These are phyloP conservation scores for Dysmachus trigonus DNA, from an alignment of 2,888 invertebrate species.

Conservation along the genomic window DNA sequence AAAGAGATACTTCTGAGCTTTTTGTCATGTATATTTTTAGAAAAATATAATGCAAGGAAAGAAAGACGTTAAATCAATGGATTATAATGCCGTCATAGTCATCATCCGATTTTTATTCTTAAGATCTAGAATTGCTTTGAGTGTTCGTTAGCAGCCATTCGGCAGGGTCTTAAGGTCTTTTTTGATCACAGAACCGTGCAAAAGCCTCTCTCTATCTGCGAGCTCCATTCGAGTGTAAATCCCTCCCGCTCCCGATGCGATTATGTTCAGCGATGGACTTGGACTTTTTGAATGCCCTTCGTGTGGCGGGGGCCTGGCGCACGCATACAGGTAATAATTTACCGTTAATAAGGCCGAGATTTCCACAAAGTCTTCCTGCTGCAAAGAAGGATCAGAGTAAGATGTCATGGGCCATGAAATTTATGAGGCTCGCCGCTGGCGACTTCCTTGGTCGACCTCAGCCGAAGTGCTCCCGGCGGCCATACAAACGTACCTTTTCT, in stretches of 20 bases:
- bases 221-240: background rate
- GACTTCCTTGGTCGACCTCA: background rate
- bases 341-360: conserved; percentile 25
- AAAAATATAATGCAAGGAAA: background rate
- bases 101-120: background rate
- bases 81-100: background rate
- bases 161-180: background rate
- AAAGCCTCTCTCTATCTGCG: conserved; percentile 1
- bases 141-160: background rate
- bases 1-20: no score
- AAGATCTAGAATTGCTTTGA: background rate
- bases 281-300: background rate
- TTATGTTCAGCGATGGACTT: background rate
- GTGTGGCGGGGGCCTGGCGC: background rate
- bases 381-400: conserved; percentile 3
- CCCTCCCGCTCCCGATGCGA: conserved; percentile 4
- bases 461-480: background rate
- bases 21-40: background rate
- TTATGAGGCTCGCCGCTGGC: conserved; percentile 1
- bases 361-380: background rate
- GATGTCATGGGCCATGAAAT: conserved; percentile 20
- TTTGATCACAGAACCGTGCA: background rate
- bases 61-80: background rate
- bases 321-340: conserved; percentile 28
- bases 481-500: conserved; percentile 22